Evolutionary conservation across 2,113 vertebrate species (phyloP), one percentile per base, ranked within the genome.

Genomic region (Semicossyphus pulcher): DNA sequence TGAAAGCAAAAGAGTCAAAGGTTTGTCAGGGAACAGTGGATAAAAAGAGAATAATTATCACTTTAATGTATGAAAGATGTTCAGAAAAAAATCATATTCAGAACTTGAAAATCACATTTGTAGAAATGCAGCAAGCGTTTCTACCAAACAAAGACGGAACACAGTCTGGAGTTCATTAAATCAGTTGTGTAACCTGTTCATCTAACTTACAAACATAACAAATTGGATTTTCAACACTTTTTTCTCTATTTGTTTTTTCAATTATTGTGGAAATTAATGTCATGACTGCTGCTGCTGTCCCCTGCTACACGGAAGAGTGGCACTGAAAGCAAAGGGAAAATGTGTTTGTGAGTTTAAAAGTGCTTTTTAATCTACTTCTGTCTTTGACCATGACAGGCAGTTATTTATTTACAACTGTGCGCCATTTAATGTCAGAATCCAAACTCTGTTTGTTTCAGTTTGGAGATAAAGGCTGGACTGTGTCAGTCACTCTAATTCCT

Each of bases 231-330:
- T 41, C 15, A 25, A 31, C 28, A 16, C 20, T 39, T 68, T 54
- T 47, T 58, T 29, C 29, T 72, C 39, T 39, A n/a, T 63, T 66
- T 61, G 41, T 47, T 74, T 67, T 60, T 63, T 5, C 41, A 78
- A 32, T 83, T 69, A 72, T 62, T 71, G 57, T 74, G 41, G 41
- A 64, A 78, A 83, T 83, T 39, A 65, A 42, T 49, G 67, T 80
- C 73, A 45, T 6, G 16, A 31, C 31, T 67, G 64, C 52, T 12
- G 26, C 29, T 9, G 34, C 15, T 7, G 1, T 58, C 49, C 7
- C 4, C 36, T 8, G 37, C 37, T 39, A 36, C 37, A 62, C 48
- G 12, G 26, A 53, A 72, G 26, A 76, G 48, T 62, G 49, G 45
- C 21, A 42, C 45, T 10, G 37, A 28, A 45, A 61, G 20, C 52